A percentile compares a stretch with the other conserved stretches of the same genome.
These are phyloP conservation scores for Eubasilissa regina DNA, from an alignment of 1,140 invertebrate species.

Conservation along the genomic window DNA sequence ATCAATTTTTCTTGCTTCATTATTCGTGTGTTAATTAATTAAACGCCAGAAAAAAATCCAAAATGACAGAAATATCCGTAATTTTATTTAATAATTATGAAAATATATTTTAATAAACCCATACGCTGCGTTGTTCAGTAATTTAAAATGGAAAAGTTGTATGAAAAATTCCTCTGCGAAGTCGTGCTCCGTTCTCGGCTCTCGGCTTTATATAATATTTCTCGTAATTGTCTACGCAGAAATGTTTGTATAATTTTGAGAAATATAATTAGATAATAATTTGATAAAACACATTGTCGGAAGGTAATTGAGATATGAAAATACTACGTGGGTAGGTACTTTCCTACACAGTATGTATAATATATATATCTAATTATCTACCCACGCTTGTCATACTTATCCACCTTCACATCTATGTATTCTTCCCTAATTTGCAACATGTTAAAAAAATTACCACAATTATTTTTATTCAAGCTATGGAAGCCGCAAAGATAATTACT, in stretches of 20 bases:
- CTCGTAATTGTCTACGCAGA: slow-evolving; percentile 4
- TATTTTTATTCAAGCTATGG: no score
- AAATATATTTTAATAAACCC: background rate
- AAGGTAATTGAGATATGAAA: background rate
- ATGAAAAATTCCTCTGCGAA: background rate
- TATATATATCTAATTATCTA: no score
- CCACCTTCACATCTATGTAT: no score
- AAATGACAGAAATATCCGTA: background rate
- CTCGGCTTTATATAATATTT: background rate
- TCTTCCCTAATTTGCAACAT: no score
- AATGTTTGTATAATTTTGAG: background rate
- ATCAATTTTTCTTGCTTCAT: no score
- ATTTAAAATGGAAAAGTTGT: background rate
- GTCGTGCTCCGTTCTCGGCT: background rate
- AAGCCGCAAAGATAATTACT: no score
- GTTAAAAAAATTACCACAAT: no score
- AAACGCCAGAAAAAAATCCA: background rate
- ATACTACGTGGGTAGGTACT: no score
- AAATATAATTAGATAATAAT: slow-evolving; percentile 15
- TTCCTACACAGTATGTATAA: no score
- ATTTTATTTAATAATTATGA: slow-evolving; percentile 8
- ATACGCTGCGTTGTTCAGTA: background rate
- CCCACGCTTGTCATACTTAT: no score
- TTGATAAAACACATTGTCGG: slow-evolving; percentile 19
- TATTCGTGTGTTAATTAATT: background rate